Evolutionary conservation across 1,140 invertebrate species (phyloP), one percentile per base, ranked within the genome.

Genomic region (Lepidostoma basale): DNA sequence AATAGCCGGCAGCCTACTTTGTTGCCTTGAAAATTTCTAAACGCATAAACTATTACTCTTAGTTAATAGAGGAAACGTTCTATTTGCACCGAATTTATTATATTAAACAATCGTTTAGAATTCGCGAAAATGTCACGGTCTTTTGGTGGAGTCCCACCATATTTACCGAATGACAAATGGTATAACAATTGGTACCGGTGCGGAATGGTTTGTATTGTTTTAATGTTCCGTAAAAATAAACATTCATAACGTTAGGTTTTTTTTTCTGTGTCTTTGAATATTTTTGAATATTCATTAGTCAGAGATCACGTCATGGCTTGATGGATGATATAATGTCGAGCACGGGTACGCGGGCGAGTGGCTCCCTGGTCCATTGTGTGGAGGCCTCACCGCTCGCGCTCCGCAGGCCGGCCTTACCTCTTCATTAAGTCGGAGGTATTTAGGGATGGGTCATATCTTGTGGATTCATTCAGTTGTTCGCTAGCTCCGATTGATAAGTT

Each of bases 171-270:
- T 54, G 49, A 33, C 26, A 54, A 54, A 33, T 33, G 26, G 49
- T 30, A 18, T 14, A 30, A 28, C 49, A 54, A 54, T 54, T n/a
- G 26, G 28, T 54, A 16, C 26, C 25, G n/a, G n/a, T 2, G 25
- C 26, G 26, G 49, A 52, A 25, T 30, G 18, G 22, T n/a, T 18
- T 14, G 47, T 18, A 54, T 54, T 54, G 49, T 54, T 54, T n/a
- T 33, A 54, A 54, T 54, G 49, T 54, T 54, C 49, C 49, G 49
- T 33, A 54, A 54, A 54, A 54, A 54, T 54, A 16, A 54, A 54
- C n/a, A 54, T 30, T 52, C 5, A n/a, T 52, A 36, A 2, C 33
- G 33, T 52, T 9, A 25, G 2, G 22, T 3, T 26, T 14, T 54
- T 52, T 54, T 54, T 54, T n/a, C n/a, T 16, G 10, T 28, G 49